Evolutionary conservation across 1,140 invertebrate genomes (phyloP), one percentile per base, ranked within the genome.

Genomic region (Leptinotarsa undecemlineata): DNA sequence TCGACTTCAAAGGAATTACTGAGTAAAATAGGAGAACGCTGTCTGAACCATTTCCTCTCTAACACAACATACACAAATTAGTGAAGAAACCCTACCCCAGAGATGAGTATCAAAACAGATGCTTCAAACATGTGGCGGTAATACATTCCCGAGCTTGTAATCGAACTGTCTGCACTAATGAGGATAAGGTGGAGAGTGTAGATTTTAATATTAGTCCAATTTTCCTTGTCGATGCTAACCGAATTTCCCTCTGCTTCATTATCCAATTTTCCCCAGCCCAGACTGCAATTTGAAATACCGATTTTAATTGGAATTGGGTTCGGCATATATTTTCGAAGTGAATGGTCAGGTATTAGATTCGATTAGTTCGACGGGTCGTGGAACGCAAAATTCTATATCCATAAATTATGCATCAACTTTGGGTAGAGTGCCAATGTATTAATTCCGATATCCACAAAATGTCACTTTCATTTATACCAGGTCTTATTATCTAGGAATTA

Each of bases 221-320:
- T 64, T 64, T 64, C 63, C 63, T 64, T 64, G 63, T 64, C 63
- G 63, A 64, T 33, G 63, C 63, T 23, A 64, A 64, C 63, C 63
- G 20, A 64, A 64, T 64, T 64, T 17, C 26, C 14, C 20, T 64
- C 20, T 64, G 63, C 63, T 64, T 64, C 63, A 64, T 64, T 64
- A 64, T 23, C 63, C 63, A 64, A 64, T 64, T 64, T 64, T 64
- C 20, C 63, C 26, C 4, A 64, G 3, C 63, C 63, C 63, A 33
- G 63, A 33, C 20, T 33, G 63, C 63, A 21, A 64, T n/a, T 64
- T 33, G 63, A 64, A 64, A 64, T 64, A 64, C 20, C 63, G 17
- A 21, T 64, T 64, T 64, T 21, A 64, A 64, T 64, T 64, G 63
- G 63, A 20, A 64, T 23, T 64, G 63, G 63, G 51, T 57, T 57